These are phyloP conservation scores for Chloroclystis v-ata DNA, from an alignment of 2,888 invertebrate species.

Conservation along the genomic window DNA sequence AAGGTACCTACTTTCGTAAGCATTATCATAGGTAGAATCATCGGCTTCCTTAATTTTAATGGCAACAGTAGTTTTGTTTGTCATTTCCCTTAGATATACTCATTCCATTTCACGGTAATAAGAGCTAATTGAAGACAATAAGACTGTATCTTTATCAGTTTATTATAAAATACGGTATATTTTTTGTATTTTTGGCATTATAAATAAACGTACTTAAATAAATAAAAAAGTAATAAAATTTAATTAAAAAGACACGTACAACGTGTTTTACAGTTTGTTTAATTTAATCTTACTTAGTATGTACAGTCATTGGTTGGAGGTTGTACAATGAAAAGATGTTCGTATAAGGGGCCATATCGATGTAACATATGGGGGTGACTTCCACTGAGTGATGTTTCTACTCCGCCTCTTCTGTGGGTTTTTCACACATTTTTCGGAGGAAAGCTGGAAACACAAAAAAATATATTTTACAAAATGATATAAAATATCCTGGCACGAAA, in stretches of 20 bases:
- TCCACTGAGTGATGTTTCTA: not conserved
- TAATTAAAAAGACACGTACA: constrained; percentile 67
- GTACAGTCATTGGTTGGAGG: constrained; percentile 68
- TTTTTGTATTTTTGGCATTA: constrained; percentile 69
- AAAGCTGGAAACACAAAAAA: constrained; percentile 80
- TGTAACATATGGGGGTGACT: constrained; percentile 55
- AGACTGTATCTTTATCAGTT: constrained; percentile 63
- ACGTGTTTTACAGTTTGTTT: constrained; percentile 73
- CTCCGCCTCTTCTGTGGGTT: constrained; percentile 30
- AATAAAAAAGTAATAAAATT: constrained; percentile 67
- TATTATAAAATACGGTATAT: constrained; percentile 75
- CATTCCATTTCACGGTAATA: not conserved
- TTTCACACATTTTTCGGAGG: constrained; percentile 90
- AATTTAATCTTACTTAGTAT: constrained; percentile 75
- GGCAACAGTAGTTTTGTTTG: too few relatives aligned
- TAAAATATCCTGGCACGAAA: too few relatives aligned
- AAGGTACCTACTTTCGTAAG: too few relatives aligned
- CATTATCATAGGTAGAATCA: too few relatives aligned
- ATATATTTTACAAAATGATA: not conserved
- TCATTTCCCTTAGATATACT: too few relatives aligned
- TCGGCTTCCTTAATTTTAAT: too few relatives aligned
- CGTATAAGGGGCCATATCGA: constrained; percentile 72
- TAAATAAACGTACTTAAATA: constrained; percentile 75
- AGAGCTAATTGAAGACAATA: constrained; percentile 53
- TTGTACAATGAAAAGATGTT: constrained; percentile 59